phyloP scores from a whole-genome alignment of 2,888 invertebrate genomes.

The Isoperla grammatica region DNA sequence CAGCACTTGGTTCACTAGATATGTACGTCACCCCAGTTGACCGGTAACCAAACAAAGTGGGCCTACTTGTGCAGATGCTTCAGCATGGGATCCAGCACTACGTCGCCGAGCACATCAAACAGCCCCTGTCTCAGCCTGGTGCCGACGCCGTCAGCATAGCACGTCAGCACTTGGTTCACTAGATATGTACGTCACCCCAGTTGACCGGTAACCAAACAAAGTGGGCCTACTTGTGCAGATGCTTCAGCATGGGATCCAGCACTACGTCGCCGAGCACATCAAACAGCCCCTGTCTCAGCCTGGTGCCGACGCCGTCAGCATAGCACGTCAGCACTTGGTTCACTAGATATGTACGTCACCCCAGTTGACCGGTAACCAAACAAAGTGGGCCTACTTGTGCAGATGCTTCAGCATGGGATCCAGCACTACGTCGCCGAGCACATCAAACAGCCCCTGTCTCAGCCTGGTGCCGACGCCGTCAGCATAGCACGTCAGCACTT shows the following conservation, averaged over 20 bases:
- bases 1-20: too few relatives aligned
- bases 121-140: too few relatives aligned
- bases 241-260: slow-evolving; percentile 42
- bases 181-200: too few relatives aligned
- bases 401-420: slow-evolving; percentile 41
- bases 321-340: slow-evolving; percentile 36
- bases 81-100: slow-evolving; percentile 44
- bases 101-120: slow-evolving; percentile 45
- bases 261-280: slow-evolving; percentile 46
- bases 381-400: too few relatives aligned
- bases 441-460: slow-evolving; percentile 41
- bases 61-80: slow-evolving; percentile 41
- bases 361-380: too few relatives aligned
- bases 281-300: slow-evolving; percentile 43
- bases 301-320: background rate
- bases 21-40: too few relatives aligned
- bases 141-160: background rate
- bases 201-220: too few relatives aligned
- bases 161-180: slow-evolving; percentile 39
- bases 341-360: too few relatives aligned
- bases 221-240: slow-evolving; percentile 42
- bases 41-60: too few relatives aligned
- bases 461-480: background rate
- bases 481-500: slow-evolving; percentile 35
- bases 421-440: slow-evolving; percentile 48